phyloP scores from a whole-genome alignment of 2,113 vertebrate species.

The Parotia lawesii region DNA sequence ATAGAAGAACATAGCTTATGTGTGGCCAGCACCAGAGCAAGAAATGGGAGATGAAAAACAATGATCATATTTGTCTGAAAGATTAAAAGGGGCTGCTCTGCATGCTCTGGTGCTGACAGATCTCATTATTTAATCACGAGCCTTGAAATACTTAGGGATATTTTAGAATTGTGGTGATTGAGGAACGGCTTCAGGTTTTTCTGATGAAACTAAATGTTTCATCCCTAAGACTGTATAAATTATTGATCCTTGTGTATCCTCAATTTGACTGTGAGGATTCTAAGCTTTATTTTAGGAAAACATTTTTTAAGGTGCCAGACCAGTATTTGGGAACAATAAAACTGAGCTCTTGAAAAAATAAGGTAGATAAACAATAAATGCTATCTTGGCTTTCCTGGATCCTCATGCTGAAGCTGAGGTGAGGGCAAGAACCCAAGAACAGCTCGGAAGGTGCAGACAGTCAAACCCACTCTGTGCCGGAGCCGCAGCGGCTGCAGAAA shows the following conservation, averaged over 20 bases:
- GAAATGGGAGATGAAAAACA: not conserved
- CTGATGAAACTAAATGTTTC: not conserved
- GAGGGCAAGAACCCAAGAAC: not conserved
- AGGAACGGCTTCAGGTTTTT: not conserved
- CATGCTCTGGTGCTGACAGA: accelerated
- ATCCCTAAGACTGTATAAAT: not conserved
- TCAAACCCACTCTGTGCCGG: accelerated
- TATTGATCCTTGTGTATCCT: not conserved
- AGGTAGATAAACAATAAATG: not conserved
- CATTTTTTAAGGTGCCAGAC: not conserved
- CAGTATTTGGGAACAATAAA: not conserved
- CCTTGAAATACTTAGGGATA: not conserved
- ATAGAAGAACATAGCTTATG: not conserved
- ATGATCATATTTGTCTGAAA: not conserved
- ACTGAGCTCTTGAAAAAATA: not conserved
- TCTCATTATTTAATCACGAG: not conserved
- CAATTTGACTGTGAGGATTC: not conserved
- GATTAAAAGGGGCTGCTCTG: not conserved
- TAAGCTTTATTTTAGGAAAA: not conserved
- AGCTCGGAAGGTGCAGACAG: not conserved
- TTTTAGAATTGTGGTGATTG: not conserved
- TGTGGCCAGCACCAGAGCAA: not conserved
- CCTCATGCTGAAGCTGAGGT: not conserved
- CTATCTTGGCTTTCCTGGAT: not conserved
- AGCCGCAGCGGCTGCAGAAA: not conserved